Conservation (phyloP, 2,888 invertebrate genomes). For the Synanthedon vespiformis region DNA sequence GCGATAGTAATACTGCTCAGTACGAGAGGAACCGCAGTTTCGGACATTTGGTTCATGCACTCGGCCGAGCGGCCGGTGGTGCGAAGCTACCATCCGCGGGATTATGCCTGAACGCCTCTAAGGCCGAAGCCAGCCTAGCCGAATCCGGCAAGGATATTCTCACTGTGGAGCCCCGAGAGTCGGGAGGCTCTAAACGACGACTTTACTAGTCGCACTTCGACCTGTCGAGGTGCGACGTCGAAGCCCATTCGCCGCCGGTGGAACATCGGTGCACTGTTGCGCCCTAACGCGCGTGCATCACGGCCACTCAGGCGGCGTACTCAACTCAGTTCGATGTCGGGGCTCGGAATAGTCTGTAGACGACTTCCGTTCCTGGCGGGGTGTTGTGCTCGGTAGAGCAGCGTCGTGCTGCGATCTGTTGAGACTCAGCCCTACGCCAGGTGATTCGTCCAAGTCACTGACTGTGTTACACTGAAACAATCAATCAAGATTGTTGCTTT, state of each 20-base stretch:
- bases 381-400: not conserved
- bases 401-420: conserved; percentile 65
- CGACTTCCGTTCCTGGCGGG: not conserved
- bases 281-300: no score
- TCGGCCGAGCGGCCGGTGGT: not conserved
- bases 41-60: conserved; percentile 40
- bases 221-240: no score
- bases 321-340: conserved; percentile 25
- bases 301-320: no score
- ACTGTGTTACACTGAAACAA: conserved; percentile 6
- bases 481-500: no score
- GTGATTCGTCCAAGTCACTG: not conserved
- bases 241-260: no score
- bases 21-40: conserved; percentile 57
- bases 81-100: not conserved
- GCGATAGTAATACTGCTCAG: conserved; percentile 60
- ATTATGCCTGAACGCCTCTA: not conserved
- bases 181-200: conserved; percentile 58
- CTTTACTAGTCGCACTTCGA: conserved; percentile 12
- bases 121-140: not conserved
- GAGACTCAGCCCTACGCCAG: conserved; percentile 66
- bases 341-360: conserved; percentile 56
- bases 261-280: no score
- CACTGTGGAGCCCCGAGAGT: conserved; percentile 16
- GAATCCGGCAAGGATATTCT: not conserved